phyloP scores from a whole-genome alignment of 2,113 vertebrate species.

The Pseudorasbora parva region DNA sequence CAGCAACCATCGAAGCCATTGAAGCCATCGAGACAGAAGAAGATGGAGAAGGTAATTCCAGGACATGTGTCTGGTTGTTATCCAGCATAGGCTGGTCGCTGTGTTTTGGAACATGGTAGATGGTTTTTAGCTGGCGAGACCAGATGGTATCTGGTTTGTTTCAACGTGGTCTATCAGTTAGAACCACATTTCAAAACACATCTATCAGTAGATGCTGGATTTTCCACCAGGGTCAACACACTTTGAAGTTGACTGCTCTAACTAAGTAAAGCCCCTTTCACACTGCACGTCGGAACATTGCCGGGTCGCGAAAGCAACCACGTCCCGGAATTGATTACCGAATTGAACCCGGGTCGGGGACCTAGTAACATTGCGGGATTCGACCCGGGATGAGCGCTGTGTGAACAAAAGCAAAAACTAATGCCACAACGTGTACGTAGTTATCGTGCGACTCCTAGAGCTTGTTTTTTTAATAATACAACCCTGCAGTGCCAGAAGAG shows the following conservation, averaged over 20 bases:
- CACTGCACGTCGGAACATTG: too few species aligned
- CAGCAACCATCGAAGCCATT: conserved; percentile 85
- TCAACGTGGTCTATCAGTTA: not conserved
- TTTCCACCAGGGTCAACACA: not conserved
- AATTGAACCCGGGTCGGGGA: too few species aligned
- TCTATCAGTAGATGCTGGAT: not conserved
- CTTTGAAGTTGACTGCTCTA: conserved; percentile 26
- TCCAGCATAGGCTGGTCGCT: conserved; percentile 13
- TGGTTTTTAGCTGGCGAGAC: not conserved
- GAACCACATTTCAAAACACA: not conserved
- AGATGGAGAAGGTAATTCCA: conserved; percentile 81
- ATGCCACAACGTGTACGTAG: too few species aligned
- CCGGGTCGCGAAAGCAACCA: too few species aligned
- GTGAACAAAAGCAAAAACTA: too few species aligned
- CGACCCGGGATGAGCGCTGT: too few species aligned
- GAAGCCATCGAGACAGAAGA: conserved; percentile 80
- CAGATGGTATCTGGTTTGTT: not conserved
- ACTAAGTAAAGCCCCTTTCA: too few species aligned
- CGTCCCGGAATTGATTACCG: too few species aligned
- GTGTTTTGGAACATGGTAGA: not conserved
- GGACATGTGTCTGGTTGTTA: conserved; percentile 48
- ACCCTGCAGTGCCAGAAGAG: too few species aligned
- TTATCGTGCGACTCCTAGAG: too few species aligned
- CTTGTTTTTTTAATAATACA: too few species aligned
- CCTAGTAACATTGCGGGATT: too few species aligned